Evolutionary conservation across 2,797 vertebrate species (phyloP).

Genomic region (Takifugu rubripes): DNA sequence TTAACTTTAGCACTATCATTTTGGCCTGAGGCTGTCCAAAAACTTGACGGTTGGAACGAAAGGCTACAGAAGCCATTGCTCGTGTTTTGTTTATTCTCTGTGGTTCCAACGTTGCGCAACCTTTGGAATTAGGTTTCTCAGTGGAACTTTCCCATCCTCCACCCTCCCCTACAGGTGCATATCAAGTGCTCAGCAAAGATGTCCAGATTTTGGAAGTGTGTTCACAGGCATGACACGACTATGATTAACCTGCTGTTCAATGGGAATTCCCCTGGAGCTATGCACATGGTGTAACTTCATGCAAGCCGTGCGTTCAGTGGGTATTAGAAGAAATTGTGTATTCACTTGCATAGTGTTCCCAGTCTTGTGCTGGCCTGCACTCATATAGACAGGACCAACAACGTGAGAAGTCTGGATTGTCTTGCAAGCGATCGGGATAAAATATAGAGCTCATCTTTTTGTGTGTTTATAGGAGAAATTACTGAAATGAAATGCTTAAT

Average conservation of each 20-base stretch:
- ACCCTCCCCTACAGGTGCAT: slow-evolving; percentile 40
- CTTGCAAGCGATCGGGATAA: not conserved
- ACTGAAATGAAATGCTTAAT: not conserved
- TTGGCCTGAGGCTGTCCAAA: not conserved
- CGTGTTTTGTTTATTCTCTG: slow-evolving; percentile 35
- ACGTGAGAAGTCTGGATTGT: slow-evolving; percentile 11
- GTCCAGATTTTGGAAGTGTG: not conserved
- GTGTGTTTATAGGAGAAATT: not conserved
- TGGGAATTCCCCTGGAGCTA: slow-evolving; percentile 17
- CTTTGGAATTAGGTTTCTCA: slow-evolving; percentile 35
- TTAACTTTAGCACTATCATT: not conserved
- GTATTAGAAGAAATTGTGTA: not conserved
- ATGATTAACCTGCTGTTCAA: not conserved
- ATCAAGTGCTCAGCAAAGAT: slow-evolving; percentile 26
- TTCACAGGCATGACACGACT: too few relatives aligned
- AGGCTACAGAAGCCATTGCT: slow-evolving; percentile 36
- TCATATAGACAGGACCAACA: not conserved
- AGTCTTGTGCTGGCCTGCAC: not conserved
- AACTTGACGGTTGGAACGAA: slow-evolving; percentile 15
- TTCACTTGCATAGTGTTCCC: not conserved
- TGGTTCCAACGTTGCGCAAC: slow-evolving; percentile 40
- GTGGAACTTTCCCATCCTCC: slow-evolving; percentile 50
- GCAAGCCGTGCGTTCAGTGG: not conserved
- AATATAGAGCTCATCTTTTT: not conserved
- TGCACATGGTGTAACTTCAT: not conserved